A percentile compares a stretch with the other conserved stretches of the same genome.
Evolutionary conservation across 1,140 invertebrate genomes (phyloP).

Genomic region (Calephelis nemesis): DNA sequence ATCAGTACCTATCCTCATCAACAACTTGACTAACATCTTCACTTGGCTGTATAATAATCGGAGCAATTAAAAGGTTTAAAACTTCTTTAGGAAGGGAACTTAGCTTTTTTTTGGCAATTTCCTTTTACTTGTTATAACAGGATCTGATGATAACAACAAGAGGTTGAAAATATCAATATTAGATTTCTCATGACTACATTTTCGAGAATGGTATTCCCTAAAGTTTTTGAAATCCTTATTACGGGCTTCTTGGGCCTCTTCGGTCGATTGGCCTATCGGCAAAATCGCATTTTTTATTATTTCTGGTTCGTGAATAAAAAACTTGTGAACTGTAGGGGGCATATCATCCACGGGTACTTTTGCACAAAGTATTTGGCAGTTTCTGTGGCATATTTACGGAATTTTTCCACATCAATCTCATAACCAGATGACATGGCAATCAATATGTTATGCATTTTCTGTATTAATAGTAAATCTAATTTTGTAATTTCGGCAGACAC

Average conservation of each 20-base stretch:
- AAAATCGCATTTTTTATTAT: conserved; percentile 27
- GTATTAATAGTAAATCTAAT: conserved; percentile 1
- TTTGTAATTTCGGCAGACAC: conserved; percentile 1
- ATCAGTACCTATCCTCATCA: conserved; percentile 8
- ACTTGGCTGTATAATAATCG: conserved; percentile 4
- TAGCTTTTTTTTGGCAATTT: conserved; percentile 13
- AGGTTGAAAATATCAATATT: conserved; percentile 10
- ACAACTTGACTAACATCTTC: not conserved
- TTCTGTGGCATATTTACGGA: no score
- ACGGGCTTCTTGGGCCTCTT: conserved; percentile 30
- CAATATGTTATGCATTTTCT: conserved; percentile 20
- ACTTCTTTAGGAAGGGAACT: conserved; percentile 5
- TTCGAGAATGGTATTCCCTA: conserved; percentile 19
- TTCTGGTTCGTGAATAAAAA: conserved; percentile 29
- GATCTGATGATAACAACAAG: conserved; percentile 3
- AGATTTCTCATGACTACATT: not conserved
- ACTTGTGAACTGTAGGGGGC: conserved; percentile 33
- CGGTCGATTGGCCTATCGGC: conserved; percentile 31
- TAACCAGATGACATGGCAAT: conserved; percentile 24
- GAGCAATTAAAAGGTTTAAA: conserved; percentile 1
- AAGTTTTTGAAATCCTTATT: conserved; percentile 18
- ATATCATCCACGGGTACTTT: conserved; percentile 35
- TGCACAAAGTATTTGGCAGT: no score
- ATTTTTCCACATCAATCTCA: conserved; percentile 29
- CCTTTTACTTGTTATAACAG: not conserved